Base-by-base conservation (phyloP, 2,797 vertebrate genomes). In the Urosaurus nigricauda region DNA sequence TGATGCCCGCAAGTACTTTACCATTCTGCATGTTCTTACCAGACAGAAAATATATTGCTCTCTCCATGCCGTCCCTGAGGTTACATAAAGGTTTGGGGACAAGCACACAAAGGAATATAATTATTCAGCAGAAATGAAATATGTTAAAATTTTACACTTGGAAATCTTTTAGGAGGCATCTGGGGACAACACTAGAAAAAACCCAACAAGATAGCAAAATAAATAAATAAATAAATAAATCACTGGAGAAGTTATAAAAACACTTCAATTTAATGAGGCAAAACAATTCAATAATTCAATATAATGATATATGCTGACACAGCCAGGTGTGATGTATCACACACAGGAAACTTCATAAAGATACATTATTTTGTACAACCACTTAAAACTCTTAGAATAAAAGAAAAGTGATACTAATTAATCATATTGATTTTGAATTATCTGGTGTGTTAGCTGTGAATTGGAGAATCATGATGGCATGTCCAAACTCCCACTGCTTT, bases 231-330 rank as follows among this genome's bases (percentile, higher is more conserved):
- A 85, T 12, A n/a, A n/a, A n/a, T n/a, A 79, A 91, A 86, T 2
- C 85, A 13, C 2, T 0, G 0, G 2, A 79, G 7, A 90, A 78
- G 0, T 73, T 93, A 21, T 2, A 60, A 88, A 93, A 94, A 0
- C 1, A 63, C 35, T 85, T 86, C 11, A 53, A 65, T 87, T 51
- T 88, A 90, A 85, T 88, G 65, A 89, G 90, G 1, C 7, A 93
- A 58, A 88, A 0, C 6, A 86, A 74, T 82, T 32, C 0, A 40
- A 70, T 84, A 89, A 89, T 91, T 93, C 81, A 90, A 16, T 70
- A 35, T 63, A 87, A 78, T 4, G 70, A 51, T 87, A 5, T 74
- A 4, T 75, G 7, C 24, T 93, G 84, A 85, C 40, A 74, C 40
- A 90, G 0, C 1, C 9, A 83, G 12, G 1, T 92, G 35, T 82